phyloP scores from a whole-genome alignment of 2,113 vertebrate genomes.

The Triplophysa tibetana region DNA sequence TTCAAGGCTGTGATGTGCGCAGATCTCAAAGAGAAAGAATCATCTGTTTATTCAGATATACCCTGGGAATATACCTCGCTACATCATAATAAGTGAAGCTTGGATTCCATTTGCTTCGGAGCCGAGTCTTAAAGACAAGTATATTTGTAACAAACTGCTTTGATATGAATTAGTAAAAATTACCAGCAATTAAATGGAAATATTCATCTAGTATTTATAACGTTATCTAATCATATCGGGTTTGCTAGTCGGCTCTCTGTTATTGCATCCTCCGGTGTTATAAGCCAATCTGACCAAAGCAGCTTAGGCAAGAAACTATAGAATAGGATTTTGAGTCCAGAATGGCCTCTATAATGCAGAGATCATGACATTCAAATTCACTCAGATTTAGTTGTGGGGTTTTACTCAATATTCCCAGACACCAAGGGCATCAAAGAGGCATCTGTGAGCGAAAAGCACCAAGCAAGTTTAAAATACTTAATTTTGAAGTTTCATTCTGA shows the following conservation, averaged over 20 bases:
- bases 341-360: slow-evolving; percentile 39
- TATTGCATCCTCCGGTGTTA: slow-evolving; percentile 31
- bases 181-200: slow-evolving; percentile 19
- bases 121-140: slow-evolving; percentile 2
- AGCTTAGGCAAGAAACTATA: slow-evolving; percentile 28
- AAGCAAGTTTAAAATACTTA: slow-evolving; percentile 20
- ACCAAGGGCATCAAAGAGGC: slow-evolving; percentile 35
- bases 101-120: slow-evolving; percentile 30
- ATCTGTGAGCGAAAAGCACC: background rate
- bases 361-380: slow-evolving; percentile 15
- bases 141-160: slow-evolving; percentile 25
- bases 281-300: slow-evolving; percentile 29
- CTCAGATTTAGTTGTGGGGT: slow-evolving; percentile 12
- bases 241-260: slow-evolving; percentile 28
- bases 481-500: background rate
- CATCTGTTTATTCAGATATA: slow-evolving; percentile 32
- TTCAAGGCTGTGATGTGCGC: slow-evolving; percentile 11
- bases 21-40: background rate
- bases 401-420: slow-evolving; percentile 39
- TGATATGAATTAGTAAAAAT: slow-evolving; percentile 22
- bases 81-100: slow-evolving; percentile 35
- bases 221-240: slow-evolving; percentile 42
- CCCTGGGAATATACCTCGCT: slow-evolving; percentile 20
- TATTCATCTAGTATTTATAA: slow-evolving; percentile 39
- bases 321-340: slow-evolving; percentile 33